Base-by-base conservation (phyloP, 2,888 invertebrate species). In the Idaea straminata region DNA sequence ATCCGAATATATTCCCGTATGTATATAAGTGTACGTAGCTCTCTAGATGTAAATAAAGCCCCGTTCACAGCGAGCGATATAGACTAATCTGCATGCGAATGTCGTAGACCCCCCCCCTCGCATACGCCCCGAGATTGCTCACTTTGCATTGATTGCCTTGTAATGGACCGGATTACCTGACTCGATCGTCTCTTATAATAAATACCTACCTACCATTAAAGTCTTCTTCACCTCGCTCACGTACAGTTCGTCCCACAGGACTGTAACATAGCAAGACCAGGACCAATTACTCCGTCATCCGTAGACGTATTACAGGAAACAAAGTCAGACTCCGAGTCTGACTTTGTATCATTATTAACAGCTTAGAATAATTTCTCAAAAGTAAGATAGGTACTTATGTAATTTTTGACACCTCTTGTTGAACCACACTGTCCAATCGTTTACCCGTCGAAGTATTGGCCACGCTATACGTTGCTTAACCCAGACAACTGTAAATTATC, bases 1-100 rank as follows among this genome's bases (percentile, higher is more conserved):
- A 61, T 35, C 61, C 34, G 35, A 65, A 66, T 64, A 58, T 6
- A 4, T 5, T 6, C 16, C 65, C 65, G 73, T 77, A 64, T 67
- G 58, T 69, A 25, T 25, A 25, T 25, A 25, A 25, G 25, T 25
- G 25, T 47, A 0, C 58, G 57, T 47, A 25, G 38, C 60, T 35
- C 34, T 38, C 60, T 62, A 25, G 34, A 67, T 61, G 71, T 73
- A 74, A 71, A 69, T 75, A 73, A 73, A 69, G 71, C 72, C 66
- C 67, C 66, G 66, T 72, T 72, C 69, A 71, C 72, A 65, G 59
- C 64, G 68, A 65, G 59, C 64, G 68, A 69, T 68, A 59, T 13
- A 47, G 70, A 64, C 61, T 68, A 47, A 73, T 75, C 74, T 74
- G 73, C 75, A 75, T 73, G 61, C 65, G 69, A 68, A 64, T 64